Evolutionary conservation across 2,888 invertebrate species (phyloP), one percentile per base, ranked within the genome.

Genomic region (Calameuta filiformis): DNA sequence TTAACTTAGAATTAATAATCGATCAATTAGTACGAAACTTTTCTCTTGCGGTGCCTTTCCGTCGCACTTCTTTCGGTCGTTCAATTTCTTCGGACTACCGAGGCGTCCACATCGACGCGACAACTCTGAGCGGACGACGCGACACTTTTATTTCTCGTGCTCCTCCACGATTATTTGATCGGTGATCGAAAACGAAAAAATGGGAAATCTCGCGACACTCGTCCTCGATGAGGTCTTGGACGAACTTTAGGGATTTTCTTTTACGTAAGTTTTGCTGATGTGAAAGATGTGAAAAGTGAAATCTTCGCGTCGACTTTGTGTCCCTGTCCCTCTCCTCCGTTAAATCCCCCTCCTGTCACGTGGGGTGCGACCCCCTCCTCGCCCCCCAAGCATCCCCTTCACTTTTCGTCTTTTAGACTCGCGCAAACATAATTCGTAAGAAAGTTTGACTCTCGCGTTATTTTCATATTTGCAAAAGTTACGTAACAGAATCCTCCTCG

Each of bases 21-120:
- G 79, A 82, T 81, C 78, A 76, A 80, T 77, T 80, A 85, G 82
- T 9, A 81, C 76, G 75, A 82, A 85, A 81, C 84, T 85, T 84
- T 84, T 84, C 81, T 89, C 83, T 56, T 56, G 23, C 6, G 87
- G 86, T 89, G 87, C 87, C 87, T 88, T 88, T 87, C 85, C 83
- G 84, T 84, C 80, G 80, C 84, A 83, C 82, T 73, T 78, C 78
- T 78, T 78, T 76, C 78, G 76, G 56, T 78, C 73, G 71, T 73
- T 37, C 35, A 15, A 35, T 34, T 33, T 68, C 12, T 33, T 12
- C 9, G 56, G 75, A 11, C 12, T 4, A 76, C 2, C 4, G 56
- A 6, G 6, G 34, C 74, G 74, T 74, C 15, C 35, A 33, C 35
- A 35, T 35, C 23, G 33, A 35, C n/a, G 35, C 40, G 40, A 56